Evolutionary conservation across 2,888 invertebrate genomes (phyloP).

Genomic region (Pristionchus fissidentatus): DNA sequence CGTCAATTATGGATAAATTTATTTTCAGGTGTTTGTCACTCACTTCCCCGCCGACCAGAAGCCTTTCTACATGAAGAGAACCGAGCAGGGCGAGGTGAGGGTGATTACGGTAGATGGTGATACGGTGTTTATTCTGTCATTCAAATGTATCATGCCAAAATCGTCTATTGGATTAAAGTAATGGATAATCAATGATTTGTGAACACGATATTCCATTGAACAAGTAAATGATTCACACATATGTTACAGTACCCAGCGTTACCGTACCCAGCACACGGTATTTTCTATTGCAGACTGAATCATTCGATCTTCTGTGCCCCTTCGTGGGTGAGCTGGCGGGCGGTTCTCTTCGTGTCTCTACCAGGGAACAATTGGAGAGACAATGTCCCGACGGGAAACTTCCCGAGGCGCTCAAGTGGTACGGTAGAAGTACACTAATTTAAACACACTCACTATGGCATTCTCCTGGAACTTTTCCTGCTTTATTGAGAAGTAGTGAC

Average conservation of each 20-base stretch:
- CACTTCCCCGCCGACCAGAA: slow-evolving; percentile 91
- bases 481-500: not conserved
- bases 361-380: slow-evolving; percentile 79
- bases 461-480: not conserved
- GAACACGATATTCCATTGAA: not conserved
- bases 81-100: slow-evolving; percentile 48
- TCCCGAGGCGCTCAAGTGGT: slow-evolving; percentile 42
- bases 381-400: slow-evolving; percentile 42
- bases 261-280: not conserved
- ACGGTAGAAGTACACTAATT: not conserved
- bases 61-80: slow-evolving; percentile 89
- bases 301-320: slow-evolving; percentile 89
- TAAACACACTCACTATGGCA: no score
- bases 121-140: not conserved
- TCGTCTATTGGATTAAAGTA: not conserved
- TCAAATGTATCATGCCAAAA: not conserved
- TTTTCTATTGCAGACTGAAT: slow-evolving; percentile 77
- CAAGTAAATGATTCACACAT: not conserved
- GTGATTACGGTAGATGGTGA: not conserved
- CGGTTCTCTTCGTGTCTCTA: slow-evolving; percentile 91
- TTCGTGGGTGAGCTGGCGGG: slow-evolving; percentile 93
- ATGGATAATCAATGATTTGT: not conserved
- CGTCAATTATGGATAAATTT: not conserved
- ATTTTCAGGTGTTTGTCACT: slow-evolving; percentile 88
- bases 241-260: no score